A percentile compares a stretch with the other conserved stretches of the same genome.
These are phyloP conservation scores for Leptatherina wallacei DNA, from an alignment of 2,797 vertebrate genomes.

Conservation along the genomic window DNA sequence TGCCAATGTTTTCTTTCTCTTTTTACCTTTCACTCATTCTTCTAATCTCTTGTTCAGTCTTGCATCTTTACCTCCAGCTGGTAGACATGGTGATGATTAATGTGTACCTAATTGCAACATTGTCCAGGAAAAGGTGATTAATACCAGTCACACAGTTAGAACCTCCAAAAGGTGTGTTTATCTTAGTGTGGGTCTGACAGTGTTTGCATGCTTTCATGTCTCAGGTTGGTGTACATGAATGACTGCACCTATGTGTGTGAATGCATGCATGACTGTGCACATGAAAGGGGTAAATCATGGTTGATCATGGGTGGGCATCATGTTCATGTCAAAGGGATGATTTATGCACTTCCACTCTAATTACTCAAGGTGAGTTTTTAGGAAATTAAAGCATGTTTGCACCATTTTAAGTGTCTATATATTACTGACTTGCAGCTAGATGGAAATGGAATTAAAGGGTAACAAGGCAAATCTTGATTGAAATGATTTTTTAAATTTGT, in stretches of 20 bases:
- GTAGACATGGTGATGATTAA: neutral
- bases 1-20: too few species aligned
- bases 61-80: too few species aligned
- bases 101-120: neutral
- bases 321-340: constrained; percentile 44
- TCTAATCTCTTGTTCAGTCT: too few species aligned
- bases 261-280: neutral
- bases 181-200: neutral
- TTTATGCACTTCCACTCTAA: constrained; percentile 53
- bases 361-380: constrained; percentile 32
- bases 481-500: constrained; percentile 4
- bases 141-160: neutral
- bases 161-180: neutral
- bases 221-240: too few species aligned
- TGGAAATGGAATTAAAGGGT: constrained; percentile 20
- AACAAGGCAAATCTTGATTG: constrained; percentile 8
- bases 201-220: neutral
- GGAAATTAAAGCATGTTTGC: constrained; percentile 51
- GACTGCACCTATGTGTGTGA: neutral
- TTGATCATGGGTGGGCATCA: constrained; percentile 1
- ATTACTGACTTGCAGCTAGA: neutral
- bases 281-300: neutral
- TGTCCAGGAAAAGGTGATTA: neutral
- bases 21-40: too few species aligned
- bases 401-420: constrained; percentile 35